Base-by-base conservation (phyloP, 2,113 vertebrate species). In the Pituophis catenifer region DNA sequence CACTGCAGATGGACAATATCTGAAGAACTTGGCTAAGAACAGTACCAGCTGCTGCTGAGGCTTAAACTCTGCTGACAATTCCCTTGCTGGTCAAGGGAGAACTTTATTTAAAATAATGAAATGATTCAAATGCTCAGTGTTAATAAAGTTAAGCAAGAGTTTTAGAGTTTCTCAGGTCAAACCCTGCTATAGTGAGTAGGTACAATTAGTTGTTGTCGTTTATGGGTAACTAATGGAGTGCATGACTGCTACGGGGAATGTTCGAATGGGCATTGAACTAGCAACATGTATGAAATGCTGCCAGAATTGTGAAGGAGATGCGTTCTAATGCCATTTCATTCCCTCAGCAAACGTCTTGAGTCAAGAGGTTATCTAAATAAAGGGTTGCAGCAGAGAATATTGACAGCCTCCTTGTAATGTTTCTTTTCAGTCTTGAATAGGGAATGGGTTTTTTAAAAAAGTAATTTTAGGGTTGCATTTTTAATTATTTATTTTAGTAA, bases 41-140 rank as follows among this genome's bases (percentile, higher is more conserved):
- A 96, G 97, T 97, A 94, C 96, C 91, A 96, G 97, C 97, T 97
- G 97, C 97, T 97, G 96, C 97, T 95, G 96, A 96, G 97, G 97
- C 97, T 97, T 97, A 81, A 81, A 33, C 13, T 94, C 93, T 96
- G 96, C 96, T 97, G 96, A 97, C 95, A 96, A 96, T 88, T 97
- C 97, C 98, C 98, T 98, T 98, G 98, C 98, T 98, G 98, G 98
- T 96, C 97, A 91, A 98, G 98, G 98, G 97, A 81, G 96, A 96
- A 96, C 95, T 96, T 97, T 96, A 97, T 96, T 97, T 97, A 95
- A 90, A 97, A 95, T 95, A 95, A 97, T 96, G 93, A 96, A 95
- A 97, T 96, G 93, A 97, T 97, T 96, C 96, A 95, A 97, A 95
- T 95, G 96, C 95, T 97, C 96, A 96, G 94, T 97, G 96, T 97